phyloP scores from a whole-genome alignment of 2,888 invertebrate species.

The Agapostemon virescens region DNA sequence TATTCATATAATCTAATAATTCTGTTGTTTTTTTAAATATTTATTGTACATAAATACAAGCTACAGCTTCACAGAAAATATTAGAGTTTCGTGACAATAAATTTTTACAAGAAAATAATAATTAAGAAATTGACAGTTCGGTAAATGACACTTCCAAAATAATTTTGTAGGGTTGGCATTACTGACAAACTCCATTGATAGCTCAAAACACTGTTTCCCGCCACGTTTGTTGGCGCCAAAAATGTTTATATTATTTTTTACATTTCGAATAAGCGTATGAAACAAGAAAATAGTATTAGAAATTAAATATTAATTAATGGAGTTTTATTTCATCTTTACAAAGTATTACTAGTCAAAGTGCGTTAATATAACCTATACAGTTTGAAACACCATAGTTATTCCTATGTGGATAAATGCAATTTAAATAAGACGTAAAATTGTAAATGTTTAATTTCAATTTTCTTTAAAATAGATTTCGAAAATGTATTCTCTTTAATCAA shows the following conservation, averaged over 20 bases:
- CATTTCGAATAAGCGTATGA: background rate
- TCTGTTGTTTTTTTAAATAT: background rate
- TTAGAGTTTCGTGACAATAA: background rate
- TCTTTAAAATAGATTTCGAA: background rate
- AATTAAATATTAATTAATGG: background rate
- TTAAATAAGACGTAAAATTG: background rate
- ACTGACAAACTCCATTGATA: background rate
- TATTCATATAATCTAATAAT: background rate
- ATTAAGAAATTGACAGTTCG: background rate
- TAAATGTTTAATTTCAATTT: background rate
- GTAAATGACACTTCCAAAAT: background rate
- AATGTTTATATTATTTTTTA: background rate
- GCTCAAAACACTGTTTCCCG: background rate
- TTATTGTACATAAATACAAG: background rate
- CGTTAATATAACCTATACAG: background rate
- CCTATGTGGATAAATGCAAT: background rate
- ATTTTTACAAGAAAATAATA: background rate
- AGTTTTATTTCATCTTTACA: background rate
- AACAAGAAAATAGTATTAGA: background rate
- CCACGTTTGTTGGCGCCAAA: background rate
- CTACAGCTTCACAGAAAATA: background rate
- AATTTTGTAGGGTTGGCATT: background rate
- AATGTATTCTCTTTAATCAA: background rate
- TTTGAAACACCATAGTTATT: background rate
- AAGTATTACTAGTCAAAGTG: background rate